Conservation (phyloP, 2,113 vertebrate genomes). For the Cinclus mexicanus region DNA sequence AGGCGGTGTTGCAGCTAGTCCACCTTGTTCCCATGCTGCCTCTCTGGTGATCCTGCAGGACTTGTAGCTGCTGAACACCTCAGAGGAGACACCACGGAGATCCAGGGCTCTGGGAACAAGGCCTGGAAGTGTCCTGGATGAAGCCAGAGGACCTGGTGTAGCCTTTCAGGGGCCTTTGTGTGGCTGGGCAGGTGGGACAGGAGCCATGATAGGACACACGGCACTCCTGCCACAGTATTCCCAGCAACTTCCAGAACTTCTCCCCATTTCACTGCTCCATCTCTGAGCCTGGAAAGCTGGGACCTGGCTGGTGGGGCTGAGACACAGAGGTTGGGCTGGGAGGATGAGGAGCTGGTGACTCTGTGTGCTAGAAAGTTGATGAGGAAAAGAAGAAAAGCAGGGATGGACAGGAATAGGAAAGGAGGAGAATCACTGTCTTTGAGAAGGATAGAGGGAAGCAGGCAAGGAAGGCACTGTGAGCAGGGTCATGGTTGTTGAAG, state of each 20-base stretch:
- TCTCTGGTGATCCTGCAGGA: not conserved
- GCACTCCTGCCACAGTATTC: not conserved
- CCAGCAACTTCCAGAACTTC: not conserved
- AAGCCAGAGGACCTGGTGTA: not conserved
- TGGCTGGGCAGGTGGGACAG: not conserved
- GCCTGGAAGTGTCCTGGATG: not conserved
- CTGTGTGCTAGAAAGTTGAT: not conserved
- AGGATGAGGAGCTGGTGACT: not conserved
- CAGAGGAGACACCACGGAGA: not conserved
- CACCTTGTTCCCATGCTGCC: not conserved
- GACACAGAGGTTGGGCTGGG: not conserved
- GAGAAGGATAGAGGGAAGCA: not conserved
- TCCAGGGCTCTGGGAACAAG: not conserved
- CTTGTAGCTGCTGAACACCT: not conserved
- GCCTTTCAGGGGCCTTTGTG: not conserved
- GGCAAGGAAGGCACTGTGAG: not conserved
- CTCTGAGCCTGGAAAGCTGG: not conserved
- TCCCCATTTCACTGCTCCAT: not conserved
- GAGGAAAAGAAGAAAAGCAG: not conserved
- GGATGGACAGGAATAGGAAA: not conserved
- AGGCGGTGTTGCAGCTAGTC: not conserved
- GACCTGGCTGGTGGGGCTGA: not conserved
- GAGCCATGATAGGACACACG: not conserved
- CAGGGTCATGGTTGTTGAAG: not conserved
- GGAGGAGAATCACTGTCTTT: not conserved